A percentile compares a stretch with the other conserved stretches of the same genome.
Conservation (phyloP, 2,797 vertebrate species). For the Rhinoraja longicauda region DNA sequence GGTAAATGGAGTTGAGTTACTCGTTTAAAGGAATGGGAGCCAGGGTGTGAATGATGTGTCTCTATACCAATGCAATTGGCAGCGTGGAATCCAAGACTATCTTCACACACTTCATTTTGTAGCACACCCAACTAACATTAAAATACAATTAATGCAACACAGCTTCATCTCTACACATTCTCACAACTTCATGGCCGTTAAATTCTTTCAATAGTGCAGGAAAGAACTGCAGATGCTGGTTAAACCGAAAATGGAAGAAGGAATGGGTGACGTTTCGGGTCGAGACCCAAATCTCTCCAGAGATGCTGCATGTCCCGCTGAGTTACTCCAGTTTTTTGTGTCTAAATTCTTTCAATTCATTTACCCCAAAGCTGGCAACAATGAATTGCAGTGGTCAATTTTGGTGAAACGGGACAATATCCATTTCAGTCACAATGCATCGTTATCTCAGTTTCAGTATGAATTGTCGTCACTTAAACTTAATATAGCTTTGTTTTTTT, state of each 20-base stretch:
- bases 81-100: background rate
- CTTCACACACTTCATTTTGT: background rate
- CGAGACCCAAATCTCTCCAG: too few species aligned
- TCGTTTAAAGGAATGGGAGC: background rate
- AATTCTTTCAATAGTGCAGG: background rate
- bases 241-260: too few species aligned
- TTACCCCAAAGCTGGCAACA: background rate
- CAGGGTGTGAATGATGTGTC: background rate
- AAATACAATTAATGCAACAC: too few species aligned
- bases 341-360: background rate
- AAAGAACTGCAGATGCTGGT: too few species aligned
- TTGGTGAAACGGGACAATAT: background rate
- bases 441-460: background rate
- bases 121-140: background rate
- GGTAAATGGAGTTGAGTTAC: too few species aligned
- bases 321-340: too few species aligned
- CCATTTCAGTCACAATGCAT: background rate
- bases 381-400: background rate
- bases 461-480: background rate
- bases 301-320: too few species aligned
- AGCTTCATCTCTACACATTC: background rate
- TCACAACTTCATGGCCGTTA: background rate
- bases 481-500: background rate
- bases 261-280: too few species aligned
- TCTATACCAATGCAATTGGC: background rate